These are phyloP conservation scores for Saccopteryx bilineata DNA, from an alignment of 2,113 vertebrate species.

Conservation along the genomic window DNA sequence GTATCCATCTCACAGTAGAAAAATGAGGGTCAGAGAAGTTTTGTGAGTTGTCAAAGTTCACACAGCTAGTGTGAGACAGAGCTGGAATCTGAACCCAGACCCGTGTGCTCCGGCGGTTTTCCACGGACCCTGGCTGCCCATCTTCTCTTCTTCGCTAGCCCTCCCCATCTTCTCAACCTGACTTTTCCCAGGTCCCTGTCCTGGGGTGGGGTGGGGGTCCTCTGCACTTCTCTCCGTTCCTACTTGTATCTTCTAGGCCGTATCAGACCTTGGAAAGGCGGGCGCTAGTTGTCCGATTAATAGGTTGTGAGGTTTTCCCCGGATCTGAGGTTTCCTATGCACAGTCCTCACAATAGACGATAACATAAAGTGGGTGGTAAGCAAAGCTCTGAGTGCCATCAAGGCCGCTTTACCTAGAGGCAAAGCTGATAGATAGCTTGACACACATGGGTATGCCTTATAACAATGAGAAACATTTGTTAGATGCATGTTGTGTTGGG, in stretches of 20 bases:
- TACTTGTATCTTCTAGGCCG: neutral
- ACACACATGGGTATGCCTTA: neutral
- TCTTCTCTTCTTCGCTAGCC: neutral
- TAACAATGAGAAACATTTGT: neutral
- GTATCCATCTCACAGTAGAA: neutral
- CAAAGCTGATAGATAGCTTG: neutral
- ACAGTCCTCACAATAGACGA: neutral
- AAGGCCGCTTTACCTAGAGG: neutral
- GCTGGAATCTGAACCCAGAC: neutral
- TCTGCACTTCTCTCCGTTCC: neutral
- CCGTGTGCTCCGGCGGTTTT: neutral
- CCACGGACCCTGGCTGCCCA: neutral
- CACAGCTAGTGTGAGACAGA: neutral
- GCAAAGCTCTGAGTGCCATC: neutral
- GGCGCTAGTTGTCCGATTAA: neutral
- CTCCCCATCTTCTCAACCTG: neutral
- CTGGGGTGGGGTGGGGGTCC: neutral
- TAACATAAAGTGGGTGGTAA: neutral
- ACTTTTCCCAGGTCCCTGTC: neutral
- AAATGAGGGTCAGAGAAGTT: neutral
- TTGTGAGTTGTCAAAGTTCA: neutral
- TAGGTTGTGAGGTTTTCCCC: neutral
- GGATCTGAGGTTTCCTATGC: neutral
- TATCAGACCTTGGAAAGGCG: neutral
- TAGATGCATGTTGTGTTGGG: neutral